Evolutionary conservation across 2,113 vertebrate species (phyloP), one percentile per base, ranked within the genome.

Genomic region (Ranitomeya imitator): DNA sequence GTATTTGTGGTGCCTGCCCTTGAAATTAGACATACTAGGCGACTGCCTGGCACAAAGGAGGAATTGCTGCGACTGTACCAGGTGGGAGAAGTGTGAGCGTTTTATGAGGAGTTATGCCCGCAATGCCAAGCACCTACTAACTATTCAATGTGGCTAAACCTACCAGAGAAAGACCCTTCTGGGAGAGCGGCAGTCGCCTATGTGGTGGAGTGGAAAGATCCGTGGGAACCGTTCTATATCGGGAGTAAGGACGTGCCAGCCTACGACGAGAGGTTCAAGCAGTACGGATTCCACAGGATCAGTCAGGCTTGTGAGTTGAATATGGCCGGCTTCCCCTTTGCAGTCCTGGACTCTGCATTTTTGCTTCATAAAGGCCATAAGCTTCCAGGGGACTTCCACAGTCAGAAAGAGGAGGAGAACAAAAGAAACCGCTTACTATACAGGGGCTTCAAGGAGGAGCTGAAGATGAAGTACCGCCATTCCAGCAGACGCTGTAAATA

Each of bases 191-290:
- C 94, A 0, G 95, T 96, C 12, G 94, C 96, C 59, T 97, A 97
- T 78, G 94, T 93, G 0, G 94, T 96, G 55, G 92, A 89, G 74
- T 98, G 97, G 97, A 91, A 90, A 23, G 97, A 97, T 91, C 97
- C 97, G 11, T 98, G 97, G 97, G 97, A 98, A 90, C 97, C 97
- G 0, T 98, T 98, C 92, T 98, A 98, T 88, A 95, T 98, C 7
- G 96, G 96, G 0, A 93, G 94, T 13, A 93, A 89, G 83, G 92
- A 93, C 0, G 96, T 96, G 78, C 96, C 97, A 1, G 92, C 95
- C 55, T 98, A 96, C 7, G 96, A 98, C 0, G 97, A 98, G 91
- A 95, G 90, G 90, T 98, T 98, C 93, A 96, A 96, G 91, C 97
- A 98, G 88, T 98, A 98, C 0, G 97, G 97, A 90, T 97, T 98